Base-by-base conservation (phyloP, 2,888 invertebrate genomes). In the Caenorhabditis afra region DNA sequence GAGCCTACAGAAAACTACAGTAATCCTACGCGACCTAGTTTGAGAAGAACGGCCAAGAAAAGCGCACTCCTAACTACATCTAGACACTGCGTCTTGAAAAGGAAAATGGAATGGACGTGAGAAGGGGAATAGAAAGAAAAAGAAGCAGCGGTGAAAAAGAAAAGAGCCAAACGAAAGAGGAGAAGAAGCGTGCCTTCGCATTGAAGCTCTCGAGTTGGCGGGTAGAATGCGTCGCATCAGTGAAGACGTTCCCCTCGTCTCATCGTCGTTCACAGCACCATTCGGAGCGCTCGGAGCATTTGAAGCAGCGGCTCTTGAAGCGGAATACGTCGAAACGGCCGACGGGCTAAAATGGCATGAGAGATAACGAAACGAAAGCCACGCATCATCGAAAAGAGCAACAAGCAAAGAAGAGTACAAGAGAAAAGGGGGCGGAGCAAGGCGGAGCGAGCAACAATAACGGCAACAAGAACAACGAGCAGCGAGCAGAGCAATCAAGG, bases 301-400 rank as follows among this genome's bases (percentile, higher is more conserved):
- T 47, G 16, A 1, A 4, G 49, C 49, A 20, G n/a, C n/a, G n/a
- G 20, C 49, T 49, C 22, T 8, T 22, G 41, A 39, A 41, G 37
- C 47, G 50, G 65, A 18, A 39, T 49, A 55, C 10, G 61, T 52
- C 18, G 65, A 61, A 16, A 66, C 49, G 12, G 62, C 39, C 14
- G 79, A 79, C 45, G 79, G 79, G 55, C 79, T 79, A 67, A 64
- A 79, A 79, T 18, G 20, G 41, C 53, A 47, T 4, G 39, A 5
- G 10, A 44, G 18, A 22, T 16, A 41, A 29, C 41, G n/a, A n/a
- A n/a, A n/a, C n/a, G 37, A 37, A 16, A 35, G 37, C n/a, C 12
- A 44, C 61, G 35, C 23, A 18, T 41, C 20, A 49, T 14, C 16
- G n/a, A 50, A 47, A 35, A 57, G 20, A 37, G 37, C 29, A 29